Evolutionary conservation across 2,888 invertebrate genomes (phyloP).

Genomic region (Leptinotarsa rubiginosa): DNA sequence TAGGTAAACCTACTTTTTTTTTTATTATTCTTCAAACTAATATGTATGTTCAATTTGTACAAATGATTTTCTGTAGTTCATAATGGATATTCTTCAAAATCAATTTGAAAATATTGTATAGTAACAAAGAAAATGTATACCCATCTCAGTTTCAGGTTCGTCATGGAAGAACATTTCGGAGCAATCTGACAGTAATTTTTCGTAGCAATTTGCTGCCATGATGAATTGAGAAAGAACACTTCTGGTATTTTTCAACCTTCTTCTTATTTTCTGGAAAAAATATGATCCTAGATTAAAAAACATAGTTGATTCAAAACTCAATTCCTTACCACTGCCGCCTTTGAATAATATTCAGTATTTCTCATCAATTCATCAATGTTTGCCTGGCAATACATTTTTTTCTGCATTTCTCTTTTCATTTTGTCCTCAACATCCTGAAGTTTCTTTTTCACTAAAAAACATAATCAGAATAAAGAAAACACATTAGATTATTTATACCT

Average conservation of each 20-base stretch:
- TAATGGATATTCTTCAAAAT: too few species aligned
- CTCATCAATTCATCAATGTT: constrained; percentile 31
- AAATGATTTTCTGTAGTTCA: too few species aligned
- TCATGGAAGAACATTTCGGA: constrained; percentile 20
- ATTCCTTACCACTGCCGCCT: constrained; percentile 20
- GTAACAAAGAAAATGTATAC: background rate
- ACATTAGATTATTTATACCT: constrained; percentile 21
- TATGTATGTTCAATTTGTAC: too few species aligned
- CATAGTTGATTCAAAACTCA: too few species aligned
- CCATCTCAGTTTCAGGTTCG: background rate
- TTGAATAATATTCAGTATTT: constrained; percentile 33
- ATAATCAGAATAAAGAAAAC: background rate
- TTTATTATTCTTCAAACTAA: too few species aligned
- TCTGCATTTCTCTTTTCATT: constrained; percentile 25
- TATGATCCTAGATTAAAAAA: background rate
- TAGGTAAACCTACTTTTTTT: too few species aligned
- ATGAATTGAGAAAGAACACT: constrained; percentile 33
- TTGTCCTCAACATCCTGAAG: constrained; percentile 25
- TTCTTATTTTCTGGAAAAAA: constrained; percentile 32
- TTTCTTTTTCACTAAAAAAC: constrained; percentile 29
- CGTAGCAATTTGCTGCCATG: constrained; percentile 33
- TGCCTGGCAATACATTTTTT: constrained; percentile 30
- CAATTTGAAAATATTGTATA: too few species aligned
- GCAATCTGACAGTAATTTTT: constrained; percentile 29
- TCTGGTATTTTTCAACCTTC: constrained; percentile 20